These are phyloP conservation scores for Platyrinchus mystaceus DNA, from an alignment of 2,797 vertebrate species.

Conservation along the genomic window DNA sequence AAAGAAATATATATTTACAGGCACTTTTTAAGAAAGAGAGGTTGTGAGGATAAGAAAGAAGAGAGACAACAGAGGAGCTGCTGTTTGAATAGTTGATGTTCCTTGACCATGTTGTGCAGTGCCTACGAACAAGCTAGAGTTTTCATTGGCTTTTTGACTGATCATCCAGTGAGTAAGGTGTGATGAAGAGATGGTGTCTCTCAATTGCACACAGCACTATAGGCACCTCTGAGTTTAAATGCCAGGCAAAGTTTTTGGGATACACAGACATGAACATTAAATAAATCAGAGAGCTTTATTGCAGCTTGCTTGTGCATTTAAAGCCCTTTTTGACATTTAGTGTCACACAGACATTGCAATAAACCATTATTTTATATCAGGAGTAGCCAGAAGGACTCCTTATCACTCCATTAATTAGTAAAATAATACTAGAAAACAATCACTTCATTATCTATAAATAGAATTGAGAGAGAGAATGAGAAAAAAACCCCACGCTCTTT, in stretches of 20 bases:
- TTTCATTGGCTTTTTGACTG: not conserved
- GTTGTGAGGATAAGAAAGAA: not conserved
- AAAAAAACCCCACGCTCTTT: not conserved
- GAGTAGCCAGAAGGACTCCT: not conserved
- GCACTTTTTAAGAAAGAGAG: not conserved
- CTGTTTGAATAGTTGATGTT: fast-evolving
- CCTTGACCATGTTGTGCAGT: not conserved
- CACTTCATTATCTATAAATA: not conserved
- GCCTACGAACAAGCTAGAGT: not conserved
- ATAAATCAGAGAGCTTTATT: not conserved
- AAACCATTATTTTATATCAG: not conserved
- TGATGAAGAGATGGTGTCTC: not conserved
- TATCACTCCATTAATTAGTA: not conserved
- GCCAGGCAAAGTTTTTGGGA: not conserved
- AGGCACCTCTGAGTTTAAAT: not conserved
- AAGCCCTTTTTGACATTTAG: not conserved
- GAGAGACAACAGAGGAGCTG: not conserved
- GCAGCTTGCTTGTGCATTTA: not conserved
- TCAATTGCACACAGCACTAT: not conserved
- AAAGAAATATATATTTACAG: not conserved
- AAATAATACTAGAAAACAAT: not conserved
- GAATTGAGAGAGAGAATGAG: not conserved
- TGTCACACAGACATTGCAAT: not conserved
- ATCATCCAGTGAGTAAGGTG: not conserved
- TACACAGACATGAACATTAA: not conserved